These are phyloP conservation scores for Rambutsinella grinnellia DNA, from an alignment of 2,888 invertebrate genomes.

Conservation along the genomic window DNA sequence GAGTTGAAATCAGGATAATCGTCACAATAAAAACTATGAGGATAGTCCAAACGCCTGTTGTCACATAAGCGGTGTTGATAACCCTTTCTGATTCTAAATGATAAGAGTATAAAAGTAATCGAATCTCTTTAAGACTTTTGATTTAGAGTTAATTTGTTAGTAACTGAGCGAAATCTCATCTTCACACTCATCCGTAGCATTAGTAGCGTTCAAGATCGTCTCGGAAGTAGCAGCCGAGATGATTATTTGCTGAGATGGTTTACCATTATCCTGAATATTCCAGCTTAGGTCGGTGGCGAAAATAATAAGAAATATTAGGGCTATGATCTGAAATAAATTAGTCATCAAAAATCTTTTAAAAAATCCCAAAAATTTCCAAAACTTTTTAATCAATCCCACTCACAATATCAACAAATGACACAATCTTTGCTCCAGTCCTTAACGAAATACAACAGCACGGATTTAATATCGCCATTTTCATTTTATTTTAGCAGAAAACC, in stretches of 20 bases:
- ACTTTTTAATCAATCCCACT: too few species aligned
- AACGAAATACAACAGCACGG: constrained; percentile 58
- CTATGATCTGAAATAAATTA: constrained; percentile 48
- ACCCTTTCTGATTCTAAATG: constrained; percentile 15
- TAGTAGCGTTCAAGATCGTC: constrained; percentile 2
- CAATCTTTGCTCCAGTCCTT: constrained; percentile 52
- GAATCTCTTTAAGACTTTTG: too few species aligned
- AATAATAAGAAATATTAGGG: constrained; percentile 48
- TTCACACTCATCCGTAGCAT: constrained; percentile 14
- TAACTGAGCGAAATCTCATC: constrained; percentile 25
- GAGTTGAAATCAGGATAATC: constrained; percentile 51
- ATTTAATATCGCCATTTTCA: constrained; percentile 54
- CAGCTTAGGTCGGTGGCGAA: constrained; percentile 31
- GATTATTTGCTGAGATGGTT: neutral
- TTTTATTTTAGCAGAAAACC: too few species aligned
- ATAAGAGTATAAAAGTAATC: neutral
- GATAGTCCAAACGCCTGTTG: constrained; percentile 59
- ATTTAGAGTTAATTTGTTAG: too few species aligned
- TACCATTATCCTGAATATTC: constrained; percentile 32
- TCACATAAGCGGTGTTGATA: constrained; percentile 23
- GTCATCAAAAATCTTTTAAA: too few species aligned
- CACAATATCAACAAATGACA: constrained; percentile 56
- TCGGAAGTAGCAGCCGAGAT: neutral
- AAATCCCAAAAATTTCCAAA: too few species aligned
- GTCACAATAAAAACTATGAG: constrained; percentile 57